phyloP scores from a whole-genome alignment of 2,113 vertebrate genomes.

The Lamprotornis superbus region DNA sequence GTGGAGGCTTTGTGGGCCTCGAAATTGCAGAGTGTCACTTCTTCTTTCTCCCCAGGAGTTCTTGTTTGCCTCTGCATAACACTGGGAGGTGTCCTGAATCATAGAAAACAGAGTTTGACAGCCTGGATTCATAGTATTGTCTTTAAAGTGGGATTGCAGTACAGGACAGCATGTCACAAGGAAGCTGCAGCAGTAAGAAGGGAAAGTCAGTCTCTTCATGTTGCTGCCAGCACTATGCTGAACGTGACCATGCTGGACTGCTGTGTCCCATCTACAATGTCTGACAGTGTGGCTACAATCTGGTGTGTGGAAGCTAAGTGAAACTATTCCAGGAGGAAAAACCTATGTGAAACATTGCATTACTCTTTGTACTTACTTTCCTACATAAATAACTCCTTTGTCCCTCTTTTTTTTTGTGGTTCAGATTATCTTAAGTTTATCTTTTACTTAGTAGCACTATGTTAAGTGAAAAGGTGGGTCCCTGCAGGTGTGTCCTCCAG shows the following conservation, averaged over 20 bases:
- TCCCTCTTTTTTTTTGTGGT: neutral
- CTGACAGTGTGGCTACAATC: neutral
- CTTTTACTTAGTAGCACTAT: neutral
- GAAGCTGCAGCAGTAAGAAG: neutral
- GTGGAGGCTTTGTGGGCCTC: neutral
- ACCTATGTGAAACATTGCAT: neutral
- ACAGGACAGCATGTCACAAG: neutral
- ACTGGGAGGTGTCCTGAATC: neutral
- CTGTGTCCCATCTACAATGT: neutral
- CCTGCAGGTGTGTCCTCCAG: accelerated
- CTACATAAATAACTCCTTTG: neutral
- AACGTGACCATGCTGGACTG: neutral
- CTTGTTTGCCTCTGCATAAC: neutral
- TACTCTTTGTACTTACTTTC: neutral
- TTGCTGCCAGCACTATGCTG: neutral
- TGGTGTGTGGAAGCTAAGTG: accelerated
- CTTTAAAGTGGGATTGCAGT: neutral
- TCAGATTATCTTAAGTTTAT: neutral
- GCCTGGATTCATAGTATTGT: neutral
- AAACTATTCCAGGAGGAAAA: neutral
- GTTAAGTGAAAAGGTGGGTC: neutral
- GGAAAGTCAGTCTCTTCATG: accelerated
- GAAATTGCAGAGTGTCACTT: neutral
- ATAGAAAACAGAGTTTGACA: neutral
- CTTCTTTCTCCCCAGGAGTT: neutral